Conservation (phyloP, 2,113 vertebrate species). For the Tupaia tana region DNA sequence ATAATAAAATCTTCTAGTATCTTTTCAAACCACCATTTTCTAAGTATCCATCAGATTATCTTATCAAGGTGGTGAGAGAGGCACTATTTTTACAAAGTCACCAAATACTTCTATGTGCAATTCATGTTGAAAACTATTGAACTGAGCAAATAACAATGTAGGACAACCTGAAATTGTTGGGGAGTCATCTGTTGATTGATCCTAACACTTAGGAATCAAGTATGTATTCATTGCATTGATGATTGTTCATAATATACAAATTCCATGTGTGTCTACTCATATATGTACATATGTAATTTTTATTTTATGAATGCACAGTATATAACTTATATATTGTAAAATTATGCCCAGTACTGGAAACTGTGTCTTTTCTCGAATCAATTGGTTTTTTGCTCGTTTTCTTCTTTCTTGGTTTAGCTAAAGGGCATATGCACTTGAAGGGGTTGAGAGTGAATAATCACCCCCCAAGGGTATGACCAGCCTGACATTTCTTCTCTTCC, state of each 20-base stretch:
- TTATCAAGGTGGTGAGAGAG: not conserved
- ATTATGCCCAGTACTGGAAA: not conserved
- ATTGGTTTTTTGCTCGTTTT: too few relatives aligned
- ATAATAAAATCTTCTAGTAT: not conserved
- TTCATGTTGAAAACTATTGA: not conserved
- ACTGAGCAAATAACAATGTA: not conserved
- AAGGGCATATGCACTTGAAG: too few relatives aligned
- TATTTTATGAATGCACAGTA: too few relatives aligned
- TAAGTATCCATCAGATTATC: not conserved
- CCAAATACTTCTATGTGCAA: not conserved
- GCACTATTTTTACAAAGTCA: not conserved
- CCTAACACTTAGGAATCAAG: not conserved
- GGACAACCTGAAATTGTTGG: not conserved
- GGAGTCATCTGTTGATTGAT: not conserved
- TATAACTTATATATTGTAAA: not conserved
- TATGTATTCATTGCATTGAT: not conserved
- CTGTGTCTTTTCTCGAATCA: too few relatives aligned
- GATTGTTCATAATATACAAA: not conserved
- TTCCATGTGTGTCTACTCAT: not conserved
- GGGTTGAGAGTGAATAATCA: too few relatives aligned
- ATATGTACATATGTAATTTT: too few relatives aligned
- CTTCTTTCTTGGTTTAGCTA: too few relatives aligned
- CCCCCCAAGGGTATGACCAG: too few relatives aligned
- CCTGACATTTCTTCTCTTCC: too few relatives aligned
- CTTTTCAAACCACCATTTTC: not conserved